Evolutionary conservation across 1,140 invertebrate species (phyloP).

Genomic region (Cecropterus lyciades): DNA sequence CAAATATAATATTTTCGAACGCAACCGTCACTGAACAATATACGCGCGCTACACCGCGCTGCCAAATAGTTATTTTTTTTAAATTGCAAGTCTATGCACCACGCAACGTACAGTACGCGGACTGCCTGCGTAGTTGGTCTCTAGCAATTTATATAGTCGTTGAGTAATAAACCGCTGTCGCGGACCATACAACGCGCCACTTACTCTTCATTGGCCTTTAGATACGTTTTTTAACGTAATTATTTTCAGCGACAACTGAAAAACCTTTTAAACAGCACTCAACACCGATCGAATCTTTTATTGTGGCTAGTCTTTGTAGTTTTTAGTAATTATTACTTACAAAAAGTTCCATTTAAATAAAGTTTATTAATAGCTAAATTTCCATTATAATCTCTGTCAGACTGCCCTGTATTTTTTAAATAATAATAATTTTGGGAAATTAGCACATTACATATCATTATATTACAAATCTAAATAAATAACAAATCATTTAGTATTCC

Average conservation of each 20-base stretch:
- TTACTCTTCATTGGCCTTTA: conserved; percentile 45
- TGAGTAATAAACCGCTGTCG: conserved; percentile 46
- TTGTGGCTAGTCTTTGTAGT: not conserved
- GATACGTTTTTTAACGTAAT: conserved; percentile 33
- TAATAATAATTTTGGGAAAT: no score
- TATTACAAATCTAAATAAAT: no score
- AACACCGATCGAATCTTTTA: not conserved
- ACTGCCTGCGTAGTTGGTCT: conserved; percentile 49
- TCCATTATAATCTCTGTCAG: no score
- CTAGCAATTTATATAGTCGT: conserved; percentile 61
- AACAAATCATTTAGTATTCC: no score
- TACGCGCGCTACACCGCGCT: conserved; percentile 43
- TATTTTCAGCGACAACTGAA: conserved; percentile 36
- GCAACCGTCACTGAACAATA: conserved; percentile 37
- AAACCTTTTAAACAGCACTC: not conserved
- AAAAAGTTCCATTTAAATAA: no score
- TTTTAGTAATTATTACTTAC: no score
- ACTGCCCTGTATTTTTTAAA: no score
- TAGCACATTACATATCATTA: no score
- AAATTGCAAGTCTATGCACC: conserved; percentile 49
- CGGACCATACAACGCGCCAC: conserved; percentile 41
- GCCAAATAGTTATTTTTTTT: conserved; percentile 26
- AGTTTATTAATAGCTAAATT: no score
- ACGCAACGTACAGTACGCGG: conserved; percentile 42
- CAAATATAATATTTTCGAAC: conserved; percentile 24